phyloP scores from a whole-genome alignment of 2,888 invertebrate species.

The Temnothorax unifasciatus region DNA sequence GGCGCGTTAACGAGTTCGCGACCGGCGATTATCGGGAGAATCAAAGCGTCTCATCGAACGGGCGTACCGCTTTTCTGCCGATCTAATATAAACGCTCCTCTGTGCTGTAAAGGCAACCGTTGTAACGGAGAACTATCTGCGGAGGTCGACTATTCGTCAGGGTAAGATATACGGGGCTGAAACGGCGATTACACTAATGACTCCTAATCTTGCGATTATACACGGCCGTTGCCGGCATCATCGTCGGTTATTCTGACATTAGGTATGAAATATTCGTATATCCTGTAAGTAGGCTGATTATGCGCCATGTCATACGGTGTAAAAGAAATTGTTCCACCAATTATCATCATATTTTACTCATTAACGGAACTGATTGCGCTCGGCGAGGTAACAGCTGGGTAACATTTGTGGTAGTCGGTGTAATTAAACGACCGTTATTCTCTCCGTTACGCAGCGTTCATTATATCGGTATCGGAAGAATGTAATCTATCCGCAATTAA shows the following conservation, averaged over 20 bases:
- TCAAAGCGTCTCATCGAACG: constrained; percentile 59
- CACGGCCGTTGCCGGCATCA: background rate
- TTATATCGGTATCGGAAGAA: constrained; percentile 18
- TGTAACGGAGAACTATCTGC: constrained; percentile 17
- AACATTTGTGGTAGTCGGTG: constrained; percentile 8
- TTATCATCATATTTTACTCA: background rate
- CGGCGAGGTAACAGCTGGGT: background rate
- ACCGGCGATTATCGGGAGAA: constrained; percentile 59
- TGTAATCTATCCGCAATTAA: constrained; percentile 23
- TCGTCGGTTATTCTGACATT: constrained; percentile 16
- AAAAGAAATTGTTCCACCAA: background rate
- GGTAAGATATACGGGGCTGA: constrained; percentile 2
- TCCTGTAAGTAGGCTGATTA: constrained; percentile 12
- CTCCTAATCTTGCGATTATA: constrained; percentile 13
- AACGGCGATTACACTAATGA: constrained; percentile 15
- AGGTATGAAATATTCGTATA: constrained; percentile 1
- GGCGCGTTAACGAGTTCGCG: constrained; percentile 41
- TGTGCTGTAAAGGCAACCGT: constrained; percentile 6
- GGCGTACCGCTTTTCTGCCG: background rate
- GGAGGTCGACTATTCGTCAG: constrained; percentile 22
- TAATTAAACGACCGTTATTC: constrained; percentile 31
- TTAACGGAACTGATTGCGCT: constrained; percentile 4
- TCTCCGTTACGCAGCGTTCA: background rate
- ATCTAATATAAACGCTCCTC: constrained; percentile 27
- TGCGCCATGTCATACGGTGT: background rate